Base-by-base conservation (phyloP, 2,113 vertebrate genomes). In the Aptenodytes forsteri region DNA sequence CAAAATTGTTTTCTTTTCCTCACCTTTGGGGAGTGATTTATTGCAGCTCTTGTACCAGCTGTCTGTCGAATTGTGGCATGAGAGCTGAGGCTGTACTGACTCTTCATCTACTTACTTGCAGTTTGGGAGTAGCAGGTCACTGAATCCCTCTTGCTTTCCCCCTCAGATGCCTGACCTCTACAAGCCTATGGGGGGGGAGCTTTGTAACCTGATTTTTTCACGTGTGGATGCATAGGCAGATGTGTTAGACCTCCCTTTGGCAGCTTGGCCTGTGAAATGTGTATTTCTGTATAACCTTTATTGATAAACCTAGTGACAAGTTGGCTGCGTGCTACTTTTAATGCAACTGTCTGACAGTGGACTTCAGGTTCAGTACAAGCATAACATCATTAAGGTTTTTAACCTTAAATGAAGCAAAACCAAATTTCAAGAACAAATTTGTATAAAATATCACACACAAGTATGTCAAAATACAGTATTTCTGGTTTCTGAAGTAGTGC, bases 51-150 rank as follows among this genome's bases (percentile, higher is more conserved):
- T 30, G 15, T 56, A 21, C 36, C 81, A 56, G 13, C n/a, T 83
- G 59, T 30, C 50, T 49, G 10, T 46, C 0, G 2, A 26, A 10
- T 5, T 30, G 25, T 2, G 2, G 14, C 9, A 4, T 2, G 22
- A 69, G 32, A 34, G 17, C 54, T 62, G 46, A 25, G 34, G 40
- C 58, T 83, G 36, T 25, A 0, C 40, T 78, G n/a, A 16, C 27
- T 78, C 54, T 83, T 25, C 54, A 59, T 36, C 77, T 83, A n/a
- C 40, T 16, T 36, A 8, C 54, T 56, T 49, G 12, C 13, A 22
- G 18, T 47, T 44, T 55, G 44, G 19, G 32, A 78, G 61, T 2
- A 84, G 56, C 16, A 79, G 32, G 40, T 79, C 47, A 40, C 16
- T 23, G n/a, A 83, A 30, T 50, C 25, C 34, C 27, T 79, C 27